phyloP scores from a whole-genome alignment of 2,888 invertebrate genomes.

The Chrysolina oricalcia region DNA sequence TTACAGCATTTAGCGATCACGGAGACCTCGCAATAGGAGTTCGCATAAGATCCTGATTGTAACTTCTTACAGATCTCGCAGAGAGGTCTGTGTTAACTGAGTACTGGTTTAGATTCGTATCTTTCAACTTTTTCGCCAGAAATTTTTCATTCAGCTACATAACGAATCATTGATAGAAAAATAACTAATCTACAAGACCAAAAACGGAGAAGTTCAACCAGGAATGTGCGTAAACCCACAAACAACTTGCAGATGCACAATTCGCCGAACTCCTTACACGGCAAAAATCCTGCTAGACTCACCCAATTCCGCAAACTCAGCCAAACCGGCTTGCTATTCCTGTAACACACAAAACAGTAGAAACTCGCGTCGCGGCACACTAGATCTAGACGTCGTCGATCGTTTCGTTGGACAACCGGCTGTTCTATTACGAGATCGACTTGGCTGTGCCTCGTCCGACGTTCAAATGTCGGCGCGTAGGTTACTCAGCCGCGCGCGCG shows the following conservation, averaged over 20 bases:
- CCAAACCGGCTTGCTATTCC: constrained; percentile 16
- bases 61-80: too few relatives aligned
- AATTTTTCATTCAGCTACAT: too few relatives aligned
- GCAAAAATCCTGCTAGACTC: constrained; percentile 10
- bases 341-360: constrained; percentile 29
- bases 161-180: background rate
- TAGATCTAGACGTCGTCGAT: constrained; percentile 37
- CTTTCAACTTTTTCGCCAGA: too few relatives aligned
- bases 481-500: background rate
- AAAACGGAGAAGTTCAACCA: background rate
- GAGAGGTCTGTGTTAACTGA: too few relatives aligned
- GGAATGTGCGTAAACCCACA: background rate
- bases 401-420: constrained; percentile 37
- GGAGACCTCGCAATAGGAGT: too few relatives aligned
- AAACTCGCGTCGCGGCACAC: constrained; percentile 39
- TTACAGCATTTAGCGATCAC: too few relatives aligned
- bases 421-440: constrained; percentile 56
- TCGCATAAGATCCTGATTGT: too few relatives aligned
- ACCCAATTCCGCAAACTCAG: constrained; percentile 28
- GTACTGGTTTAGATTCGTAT: too few relatives aligned
- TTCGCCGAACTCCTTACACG: background rate
- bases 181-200: background rate
- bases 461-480: constrained; percentile 43
- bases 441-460: constrained; percentile 51
- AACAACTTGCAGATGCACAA: constrained; percentile 3